Evolutionary conservation across 2,888 invertebrate species (phyloP), one percentile per base, ranked within the genome.

Genomic region (Polyommatus iphigenia): DNA sequence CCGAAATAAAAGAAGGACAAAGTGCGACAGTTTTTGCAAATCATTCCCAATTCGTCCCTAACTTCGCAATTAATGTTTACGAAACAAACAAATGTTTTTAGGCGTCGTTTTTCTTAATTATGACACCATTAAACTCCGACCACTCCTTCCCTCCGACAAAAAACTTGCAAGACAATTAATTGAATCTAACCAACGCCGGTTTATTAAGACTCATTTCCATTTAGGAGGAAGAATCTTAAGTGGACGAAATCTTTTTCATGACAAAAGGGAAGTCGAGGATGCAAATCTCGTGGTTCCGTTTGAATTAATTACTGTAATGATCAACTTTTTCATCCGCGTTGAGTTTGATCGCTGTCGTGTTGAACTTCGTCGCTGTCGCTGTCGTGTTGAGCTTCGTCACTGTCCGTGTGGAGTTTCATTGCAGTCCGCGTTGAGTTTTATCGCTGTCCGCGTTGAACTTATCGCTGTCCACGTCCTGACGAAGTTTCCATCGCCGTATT

Each of bases 221-320:
- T 91, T 90, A 88, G 85, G 82, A 81, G 81, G 79, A 83, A 84
- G 85, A 86, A 85, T 78, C 59, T 76, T 81, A 59, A 80, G 80
- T 78, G 59, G 78, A 67, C 77, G 73, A 24, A 90, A 91, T 87
- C 87, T 89, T 91, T 88, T 86, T 85, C 83, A 83, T 84, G 85
- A 85, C 86, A 89, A 87, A 89, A 87, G 87, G 87, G 88, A 90
- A 91, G 90, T 90, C 90, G 91, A 93, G 67, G 50, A 67, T 67
- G 67, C 67, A 67, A 67, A 67, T 75, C 18, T 32, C 90, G 92
- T 90, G 90, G 92, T 91, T 92, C 91, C 90, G 90, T 94, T 94
- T 92, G 94, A 93, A 93, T 94, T 94, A 94, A 94, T 94, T 94
- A 94, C 92, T 88, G 90, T 94, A 93, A 94, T 94, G 93, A 87